Evolutionary conservation across 2,797 vertebrate genomes (phyloP), one percentile per base, ranked within the genome.

Genomic region (Parauchenoglanis punctatus): DNA sequence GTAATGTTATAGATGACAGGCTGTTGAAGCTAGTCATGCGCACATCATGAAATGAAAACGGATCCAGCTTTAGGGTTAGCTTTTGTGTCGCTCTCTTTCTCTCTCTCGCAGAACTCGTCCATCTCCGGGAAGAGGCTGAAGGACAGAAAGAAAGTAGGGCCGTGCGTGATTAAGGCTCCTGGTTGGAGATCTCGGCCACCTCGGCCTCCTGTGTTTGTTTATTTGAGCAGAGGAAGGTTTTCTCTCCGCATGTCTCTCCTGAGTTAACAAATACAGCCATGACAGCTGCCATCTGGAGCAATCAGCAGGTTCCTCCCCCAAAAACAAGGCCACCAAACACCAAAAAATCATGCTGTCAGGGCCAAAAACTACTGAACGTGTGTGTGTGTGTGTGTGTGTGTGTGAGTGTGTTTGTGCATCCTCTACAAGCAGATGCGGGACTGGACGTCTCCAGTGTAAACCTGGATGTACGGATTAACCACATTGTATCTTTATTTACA

Each of bases 201-300:
- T 92, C 89, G 91, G 90, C 87, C 90, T 91, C 82, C 59, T 40
- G 90, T 91, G 85, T 94, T 94, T 95, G 91, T 94, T 95, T 95
- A 93, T 95, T 93, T 93, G 92, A 86, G 86, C 89, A 91, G 89
- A 89, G 91, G 89, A 92, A 92, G 91, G 90, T 93, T 91, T 91
- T 92, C 93, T 94, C 91, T 94, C 91, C 70, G 35, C 92, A 92
- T 89, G 89, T 94, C 93, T 91, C 88, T 89, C 87, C 89, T 56
- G 91, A 93, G 93, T 92, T 92, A 93, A 94, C 92, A 91, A 94
- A 93, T 88, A 92, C 85, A 91, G 65, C 87, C 87, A 89, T 92
- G 93, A 94, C 94, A 95, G 94, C 94, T 94, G 95, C 93, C 93
- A 95, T 92, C 93, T 86, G 91, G 91, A 90, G 89, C 94, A 94